Conservation (phyloP, 1,140 invertebrate genomes). For the Gonioctena quinquepunctata region DNA sequence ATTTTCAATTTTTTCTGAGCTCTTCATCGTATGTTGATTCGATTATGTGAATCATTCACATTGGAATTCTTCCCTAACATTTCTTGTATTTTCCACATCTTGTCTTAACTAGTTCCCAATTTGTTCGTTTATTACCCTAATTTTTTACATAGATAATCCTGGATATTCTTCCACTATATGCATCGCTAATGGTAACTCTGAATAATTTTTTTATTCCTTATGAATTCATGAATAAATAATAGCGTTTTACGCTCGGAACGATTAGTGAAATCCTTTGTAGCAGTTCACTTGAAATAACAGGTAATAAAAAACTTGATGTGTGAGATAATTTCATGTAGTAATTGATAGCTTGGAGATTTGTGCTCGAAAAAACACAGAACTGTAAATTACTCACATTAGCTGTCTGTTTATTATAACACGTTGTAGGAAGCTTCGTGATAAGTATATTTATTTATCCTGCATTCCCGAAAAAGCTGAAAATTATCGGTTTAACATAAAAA, state of each 20-base stretch:
- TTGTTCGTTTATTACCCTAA: too few species aligned
- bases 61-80: too few species aligned
- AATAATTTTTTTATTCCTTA: too few species aligned
- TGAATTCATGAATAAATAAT: background rate
- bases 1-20: too few species aligned
- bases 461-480: background rate
- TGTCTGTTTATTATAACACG: constrained; percentile 10
- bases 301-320: background rate
- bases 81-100: too few species aligned
- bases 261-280: background rate
- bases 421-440: background rate
- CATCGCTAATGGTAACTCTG: too few species aligned
- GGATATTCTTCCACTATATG: too few species aligned
- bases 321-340: background rate
- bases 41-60: too few species aligned
- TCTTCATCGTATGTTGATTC: too few species aligned
- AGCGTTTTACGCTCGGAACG: background rate
- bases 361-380: background rate
- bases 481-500: background rate
- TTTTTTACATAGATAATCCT: too few species aligned
- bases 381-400: constrained; percentile 3
- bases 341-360: constrained; percentile 7
- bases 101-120: too few species aligned
- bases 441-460: constrained; percentile 2
- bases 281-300: background rate